phyloP scores from a whole-genome alignment of 2,888 invertebrate species.

The Eristalis pertinax region DNA sequence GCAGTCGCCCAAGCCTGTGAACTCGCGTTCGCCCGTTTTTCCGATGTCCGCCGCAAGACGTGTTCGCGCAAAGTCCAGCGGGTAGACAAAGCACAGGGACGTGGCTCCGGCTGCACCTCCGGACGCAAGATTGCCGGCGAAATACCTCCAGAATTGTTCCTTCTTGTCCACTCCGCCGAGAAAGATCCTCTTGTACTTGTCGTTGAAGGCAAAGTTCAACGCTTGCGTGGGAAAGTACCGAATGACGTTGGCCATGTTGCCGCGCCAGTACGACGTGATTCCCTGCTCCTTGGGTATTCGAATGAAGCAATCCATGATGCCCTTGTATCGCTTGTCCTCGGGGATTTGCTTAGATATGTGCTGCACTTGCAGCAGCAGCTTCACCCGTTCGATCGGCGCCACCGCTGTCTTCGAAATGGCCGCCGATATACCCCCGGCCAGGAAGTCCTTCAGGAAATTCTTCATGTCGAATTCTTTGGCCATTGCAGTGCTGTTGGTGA shows the following conservation, averaged over 20 bases:
- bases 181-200: constrained; percentile 88
- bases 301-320: constrained; percentile 88
- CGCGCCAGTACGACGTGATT: constrained; percentile 91
- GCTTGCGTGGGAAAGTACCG: constrained; percentile 96
- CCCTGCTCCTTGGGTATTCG: constrained; percentile 92
- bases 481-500: too few species aligned
- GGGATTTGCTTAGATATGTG: constrained; percentile 92
- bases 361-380: constrained; percentile 94
- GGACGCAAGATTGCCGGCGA: constrained; percentile 91
- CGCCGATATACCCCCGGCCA: constrained; percentile 93
- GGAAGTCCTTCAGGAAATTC: constrained; percentile 90
- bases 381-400: constrained; percentile 95
- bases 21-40: constrained; percentile 90
- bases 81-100: constrained; percentile 94
- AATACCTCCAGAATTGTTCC: constrained; percentile 91
- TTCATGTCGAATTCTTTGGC: background rate
- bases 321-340: constrained; percentile 92
- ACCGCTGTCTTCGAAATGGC: constrained; percentile 94
- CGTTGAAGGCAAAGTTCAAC: constrained; percentile 95
- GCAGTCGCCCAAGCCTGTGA: constrained; percentile 92
- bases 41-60: constrained; percentile 91
- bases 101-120: constrained; percentile 96
- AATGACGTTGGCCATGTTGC: constrained; percentile 94
- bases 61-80: constrained; percentile 94
- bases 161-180: constrained; percentile 88